phyloP scores from a whole-genome alignment of 2,797 vertebrate species.

The Diglossa cyanea region DNA sequence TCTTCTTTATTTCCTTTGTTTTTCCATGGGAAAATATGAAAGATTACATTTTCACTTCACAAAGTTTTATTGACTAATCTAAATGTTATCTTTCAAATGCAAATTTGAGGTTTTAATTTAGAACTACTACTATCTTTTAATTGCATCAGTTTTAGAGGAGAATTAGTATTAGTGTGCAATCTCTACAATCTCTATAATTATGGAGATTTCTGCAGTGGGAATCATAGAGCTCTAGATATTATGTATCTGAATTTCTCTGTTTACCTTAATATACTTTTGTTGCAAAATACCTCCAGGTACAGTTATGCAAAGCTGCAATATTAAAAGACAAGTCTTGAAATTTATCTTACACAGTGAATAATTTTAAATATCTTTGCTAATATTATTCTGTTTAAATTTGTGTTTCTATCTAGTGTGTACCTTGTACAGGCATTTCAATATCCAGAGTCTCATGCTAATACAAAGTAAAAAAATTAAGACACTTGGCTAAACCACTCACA shows the following conservation, averaged over 20 bases:
- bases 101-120: slow-evolving; percentile 74
- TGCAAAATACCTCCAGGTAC: slow-evolving; percentile 40
- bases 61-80: slow-evolving; percentile 72
- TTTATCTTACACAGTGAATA: neutral
- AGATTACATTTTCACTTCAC: slow-evolving; percentile 63
- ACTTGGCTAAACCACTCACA: neutral
- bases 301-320: neutral
- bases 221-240: slow-evolving; percentile 54
- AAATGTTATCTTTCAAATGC: slow-evolving; percentile 73
- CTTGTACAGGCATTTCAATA: neutral
- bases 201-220: slow-evolving; percentile 68
- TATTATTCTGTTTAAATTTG: neutral
- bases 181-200: slow-evolving; percentile 70
- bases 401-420: neutral
- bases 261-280: slow-evolving; percentile 33
- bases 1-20: slow-evolving; percentile 32
- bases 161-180: slow-evolving; percentile 74
- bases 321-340: neutral
- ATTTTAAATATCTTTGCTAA: neutral
- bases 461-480: neutral
- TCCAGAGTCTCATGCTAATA: neutral
- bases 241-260: slow-evolving; percentile 39
- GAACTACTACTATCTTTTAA: slow-evolving; percentile 72
- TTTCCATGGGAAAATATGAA: slow-evolving; percentile 22
- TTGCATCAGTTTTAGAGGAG: slow-evolving; percentile 72